These are phyloP conservation scores for Porites lobata DNA, from an alignment of 92 coral and sea anemone species.

Conservation along the genomic window DNA sequence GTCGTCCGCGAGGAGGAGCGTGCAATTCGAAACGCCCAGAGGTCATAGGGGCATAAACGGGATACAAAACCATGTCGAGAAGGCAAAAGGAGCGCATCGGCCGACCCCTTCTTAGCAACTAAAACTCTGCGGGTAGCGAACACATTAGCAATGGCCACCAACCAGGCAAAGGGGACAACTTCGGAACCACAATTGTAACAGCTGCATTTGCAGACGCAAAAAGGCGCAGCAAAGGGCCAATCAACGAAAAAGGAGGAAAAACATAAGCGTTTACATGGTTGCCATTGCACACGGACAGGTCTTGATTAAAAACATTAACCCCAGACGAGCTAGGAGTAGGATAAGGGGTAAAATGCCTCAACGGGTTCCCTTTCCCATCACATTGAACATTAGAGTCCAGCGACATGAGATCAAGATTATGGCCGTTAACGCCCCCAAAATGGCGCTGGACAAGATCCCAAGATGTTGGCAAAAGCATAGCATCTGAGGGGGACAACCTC, in stretches of 20 bases:
- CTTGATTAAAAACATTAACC: conserved; percentile 58
- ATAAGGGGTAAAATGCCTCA: conserved; percentile 47
- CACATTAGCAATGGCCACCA: conserved; percentile 61
- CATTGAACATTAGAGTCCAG: conserved; percentile 55
- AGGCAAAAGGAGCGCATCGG: conserved; percentile 44
- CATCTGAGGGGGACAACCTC: conserved; percentile 43
- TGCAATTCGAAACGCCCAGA: conserved; percentile 31
- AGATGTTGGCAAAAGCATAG: conserved; percentile 31
- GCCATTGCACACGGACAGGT: conserved; percentile 37
- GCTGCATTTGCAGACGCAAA: conserved; percentile 26
- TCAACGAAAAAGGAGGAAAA: conserved; percentile 49
- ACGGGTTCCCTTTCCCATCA: too few species aligned
- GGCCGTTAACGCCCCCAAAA: conserved; percentile 61
- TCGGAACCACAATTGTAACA: conserved; percentile 43
- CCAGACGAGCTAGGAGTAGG: conserved; percentile 42
- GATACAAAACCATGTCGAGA: conserved; percentile 37
- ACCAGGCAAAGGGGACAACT: conserved; percentile 37
- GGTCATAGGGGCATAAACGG: neutral
- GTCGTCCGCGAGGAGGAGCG: neutral
- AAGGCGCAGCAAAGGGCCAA: conserved; percentile 50
- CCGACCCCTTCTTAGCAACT: conserved; percentile 16
- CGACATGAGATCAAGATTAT: conserved; percentile 64
- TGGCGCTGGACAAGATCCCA: conserved; percentile 33
- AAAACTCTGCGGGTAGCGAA: conserved; percentile 13
- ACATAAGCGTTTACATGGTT: conserved; percentile 48